Evolutionary conservation across 2,888 invertebrate genomes (phyloP).

Genomic region (Trissolcus brochymenae): DNA sequence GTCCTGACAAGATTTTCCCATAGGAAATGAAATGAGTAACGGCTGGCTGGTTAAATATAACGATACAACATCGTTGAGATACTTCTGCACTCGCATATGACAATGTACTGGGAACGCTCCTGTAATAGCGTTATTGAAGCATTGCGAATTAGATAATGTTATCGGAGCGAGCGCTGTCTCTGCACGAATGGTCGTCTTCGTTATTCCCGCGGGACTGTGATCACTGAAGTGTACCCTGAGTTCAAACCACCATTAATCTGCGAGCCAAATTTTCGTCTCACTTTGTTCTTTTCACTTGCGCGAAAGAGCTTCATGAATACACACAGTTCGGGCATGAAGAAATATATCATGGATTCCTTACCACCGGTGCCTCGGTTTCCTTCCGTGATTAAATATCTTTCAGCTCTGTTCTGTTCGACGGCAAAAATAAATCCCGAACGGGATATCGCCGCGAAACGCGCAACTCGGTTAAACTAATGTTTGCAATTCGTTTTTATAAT

Average conservation of each 20-base stretch:
- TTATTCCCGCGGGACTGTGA: slow-evolving; percentile 51
- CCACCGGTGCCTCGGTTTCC: slow-evolving; percentile 22
- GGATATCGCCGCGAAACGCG: background rate
- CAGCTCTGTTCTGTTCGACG: slow-evolving; percentile 7
- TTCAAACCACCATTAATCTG: slow-evolving; percentile 36
- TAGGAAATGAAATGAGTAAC: too few species aligned
- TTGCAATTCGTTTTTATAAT: slow-evolving; percentile 20
- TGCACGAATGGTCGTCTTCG: slow-evolving; percentile 56
- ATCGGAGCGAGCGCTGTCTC: slow-evolving; percentile 56
- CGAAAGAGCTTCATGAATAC: slow-evolving; percentile 27
- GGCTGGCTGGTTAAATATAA: too few species aligned
- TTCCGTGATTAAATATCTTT: slow-evolving; percentile 38
- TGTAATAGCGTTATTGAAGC: slow-evolving; percentile 51
- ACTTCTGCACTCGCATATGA: slow-evolving; percentile 27
- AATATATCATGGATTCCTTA: slow-evolving; percentile 32
- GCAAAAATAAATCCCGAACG: slow-evolving; percentile 17
- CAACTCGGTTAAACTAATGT: slow-evolving; percentile 5
- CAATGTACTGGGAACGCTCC: slow-evolving; percentile 47
- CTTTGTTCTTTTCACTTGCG: slow-evolving; percentile 15
- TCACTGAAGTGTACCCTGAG: slow-evolving; percentile 27
- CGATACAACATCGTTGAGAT: too few species aligned
- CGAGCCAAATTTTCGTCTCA: slow-evolving; percentile 42
- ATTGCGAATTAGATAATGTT: slow-evolving; percentile 61
- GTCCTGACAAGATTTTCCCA: too few species aligned
- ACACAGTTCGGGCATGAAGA: slow-evolving; percentile 22